These are phyloP conservation scores for Peromyscus nudipes DNA, from an alignment of 2,797 vertebrate genomes.

Conservation along the genomic window DNA sequence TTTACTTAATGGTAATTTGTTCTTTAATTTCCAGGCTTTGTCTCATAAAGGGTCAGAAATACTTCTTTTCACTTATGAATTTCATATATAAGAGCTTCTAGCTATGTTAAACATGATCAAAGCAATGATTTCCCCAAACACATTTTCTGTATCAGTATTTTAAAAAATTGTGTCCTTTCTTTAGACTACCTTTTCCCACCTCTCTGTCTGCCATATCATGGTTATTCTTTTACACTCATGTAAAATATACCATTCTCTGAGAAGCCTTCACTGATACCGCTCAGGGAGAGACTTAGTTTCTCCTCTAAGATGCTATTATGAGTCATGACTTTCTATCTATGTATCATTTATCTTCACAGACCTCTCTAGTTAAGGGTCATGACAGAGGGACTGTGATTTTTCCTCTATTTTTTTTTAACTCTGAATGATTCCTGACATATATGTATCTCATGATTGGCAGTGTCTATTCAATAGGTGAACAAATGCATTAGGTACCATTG, in stretches of 20 bases:
- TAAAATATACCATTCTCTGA: background rate
- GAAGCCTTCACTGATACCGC: background rate
- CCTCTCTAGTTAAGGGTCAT: background rate
- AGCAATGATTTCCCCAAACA: background rate
- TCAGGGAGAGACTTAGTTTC: background rate
- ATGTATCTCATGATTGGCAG: background rate
- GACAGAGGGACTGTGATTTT: background rate
- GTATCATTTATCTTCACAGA: background rate
- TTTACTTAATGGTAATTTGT: background rate
- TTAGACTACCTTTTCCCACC: background rate
- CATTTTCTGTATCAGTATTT: background rate
- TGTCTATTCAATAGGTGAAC: background rate
- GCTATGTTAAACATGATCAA: background rate
- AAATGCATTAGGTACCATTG: background rate
- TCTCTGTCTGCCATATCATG: background rate
- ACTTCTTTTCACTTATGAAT: background rate
- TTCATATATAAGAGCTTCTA: background rate
- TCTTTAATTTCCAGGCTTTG: background rate
- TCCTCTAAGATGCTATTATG: background rate
- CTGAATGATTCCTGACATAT: background rate
- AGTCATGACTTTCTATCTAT: background rate
- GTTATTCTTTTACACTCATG: background rate
- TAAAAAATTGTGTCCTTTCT: background rate
- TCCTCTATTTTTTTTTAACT: background rate
- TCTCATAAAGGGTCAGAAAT: background rate